Base-by-base conservation (phyloP, 1,140 invertebrate genomes). In the Plodia interpunctella region DNA sequence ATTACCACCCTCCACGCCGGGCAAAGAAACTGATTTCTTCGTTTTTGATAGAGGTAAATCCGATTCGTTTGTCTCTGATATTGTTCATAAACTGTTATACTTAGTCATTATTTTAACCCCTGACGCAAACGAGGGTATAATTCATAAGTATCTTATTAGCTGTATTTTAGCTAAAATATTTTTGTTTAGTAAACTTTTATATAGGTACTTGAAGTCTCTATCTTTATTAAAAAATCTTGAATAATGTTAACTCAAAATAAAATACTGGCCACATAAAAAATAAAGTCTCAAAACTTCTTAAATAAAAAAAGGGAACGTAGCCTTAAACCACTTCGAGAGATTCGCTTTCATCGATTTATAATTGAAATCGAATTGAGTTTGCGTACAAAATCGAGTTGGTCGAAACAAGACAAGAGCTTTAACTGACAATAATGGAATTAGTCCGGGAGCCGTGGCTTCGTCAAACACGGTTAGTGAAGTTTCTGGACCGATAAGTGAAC, bases 11-110 rank as follows among this genome's bases (percentile, higher is more conserved):
- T 78, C 70, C 52, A 70, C 64, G 68, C 72, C 65, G 63, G 65
- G 65, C 62, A 70, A 83, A 82, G 80, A 87, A 87, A 79, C 80
- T 80, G 85, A 88, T 88, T 88, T 85, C 73, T 66, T 65, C 60
- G 59, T 65, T 59, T 68, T 62, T 11, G 35, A 38, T 9, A 38
- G 13, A 38, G 35, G 35, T 38, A 38, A 38, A 38, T 38, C 35
- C 35, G 13, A 38, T 38, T 38, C 35, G 11, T 5, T 38, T 38
- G 35, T 38, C 35, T 38, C 8, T 38, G 35, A 38, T 38, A 38
- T 38, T 11, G 28, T 5, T 38, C 8, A 38, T 38, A 8, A 38
- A 2, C n/a, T n/a, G n/a, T 38, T 5, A 38, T 38, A 38, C 35
- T 11, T 9, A 38, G 8, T 38, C 35, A 13, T 38, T 8, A 11